phyloP scores from a whole-genome alignment of 53 echinoderm and acorn worm species.

The Zoroaster sp. region DNA sequence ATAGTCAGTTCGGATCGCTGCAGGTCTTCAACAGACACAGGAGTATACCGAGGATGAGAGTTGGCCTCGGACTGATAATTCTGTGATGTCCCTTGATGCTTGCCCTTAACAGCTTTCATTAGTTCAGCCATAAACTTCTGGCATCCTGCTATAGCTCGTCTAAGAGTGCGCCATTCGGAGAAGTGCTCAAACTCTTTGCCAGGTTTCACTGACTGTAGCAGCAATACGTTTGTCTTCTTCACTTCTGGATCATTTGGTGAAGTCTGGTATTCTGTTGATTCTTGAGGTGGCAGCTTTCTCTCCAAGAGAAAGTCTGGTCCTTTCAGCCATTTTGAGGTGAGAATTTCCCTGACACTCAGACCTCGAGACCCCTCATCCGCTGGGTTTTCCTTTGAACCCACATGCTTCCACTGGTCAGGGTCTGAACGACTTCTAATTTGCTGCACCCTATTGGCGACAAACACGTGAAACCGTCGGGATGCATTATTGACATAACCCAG shows the following conservation, averaged over 20 bases:
- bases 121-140: constrained; percentile 13
- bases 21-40: no score
- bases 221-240: not conserved
- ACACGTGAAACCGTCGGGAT: constrained; percentile 40
- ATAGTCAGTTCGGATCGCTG: no score
- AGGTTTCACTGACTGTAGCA: not conserved
- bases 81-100: no score
- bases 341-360: not conserved
- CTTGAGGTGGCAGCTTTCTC: not conserved
- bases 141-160: constrained; percentile 59
- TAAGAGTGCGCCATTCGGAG: constrained; percentile 45
- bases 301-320: constrained; percentile 16
- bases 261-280: not conserved
- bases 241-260: constrained; percentile 41
- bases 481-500: constrained; percentile 53
- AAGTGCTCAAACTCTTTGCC: constrained; percentile 37
- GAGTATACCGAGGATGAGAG: no score
- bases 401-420: constrained; percentile 18
- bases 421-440: constrained; percentile 8
- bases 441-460: constrained; percentile 58
- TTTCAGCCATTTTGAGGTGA: no score
- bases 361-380: constrained; percentile 50
- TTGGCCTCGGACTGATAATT: no score
- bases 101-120: not conserved
- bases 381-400: constrained; percentile 17